Evolutionary conservation across 2,113 vertebrate genomes (phyloP), one percentile per base, ranked within the genome.

Genomic region (Benitochromis conjunctus): DNA sequence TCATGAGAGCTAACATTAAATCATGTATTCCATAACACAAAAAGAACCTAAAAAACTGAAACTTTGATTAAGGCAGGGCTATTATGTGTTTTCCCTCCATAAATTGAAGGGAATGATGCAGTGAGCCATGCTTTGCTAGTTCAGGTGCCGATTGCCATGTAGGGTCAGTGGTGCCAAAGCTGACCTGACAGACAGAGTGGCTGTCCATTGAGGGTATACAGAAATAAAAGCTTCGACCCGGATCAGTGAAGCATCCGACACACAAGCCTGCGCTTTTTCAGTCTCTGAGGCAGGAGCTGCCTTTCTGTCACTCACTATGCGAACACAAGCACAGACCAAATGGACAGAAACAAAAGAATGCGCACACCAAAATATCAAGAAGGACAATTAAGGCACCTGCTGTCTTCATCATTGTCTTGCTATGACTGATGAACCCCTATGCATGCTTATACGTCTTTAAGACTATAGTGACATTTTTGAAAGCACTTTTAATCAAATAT

Each of bases 231-330:
- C 92, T 94, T 90, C 82, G 82, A 90, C 91, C 90, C 82, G 91
- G 92, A 93, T 92, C 95, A 95, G 81, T 95, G 95, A 93, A 95
- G 94, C 94, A 86, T 93, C 88, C 41, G 94, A 95, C 95, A 94
- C 89, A 86, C 88, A 78, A 77, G 88, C 62, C 89, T 51, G 76
- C 76, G 86, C 85, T 91, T 84, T 86, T 82, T 82, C 79, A 86
- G 79, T 92, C 89, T 95, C 90, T 76, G 82, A 91, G 88, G 92
- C 91, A 80, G 56, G 58, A 91, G 80, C 83, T 88, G 90, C 90
- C 81, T 89, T 58, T 76, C 92, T 92, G 92, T 94, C 94, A 93
- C 89, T 94, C 92, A 90, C 82, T 77, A 34, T 74, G 51, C 46
- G 46, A 64, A 87, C 62, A 81, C 78, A 84, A 83, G 76, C 71